phyloP scores from a whole-genome alignment of 2,113 vertebrate genomes.

The Psammodynastes pulverulentus region DNA sequence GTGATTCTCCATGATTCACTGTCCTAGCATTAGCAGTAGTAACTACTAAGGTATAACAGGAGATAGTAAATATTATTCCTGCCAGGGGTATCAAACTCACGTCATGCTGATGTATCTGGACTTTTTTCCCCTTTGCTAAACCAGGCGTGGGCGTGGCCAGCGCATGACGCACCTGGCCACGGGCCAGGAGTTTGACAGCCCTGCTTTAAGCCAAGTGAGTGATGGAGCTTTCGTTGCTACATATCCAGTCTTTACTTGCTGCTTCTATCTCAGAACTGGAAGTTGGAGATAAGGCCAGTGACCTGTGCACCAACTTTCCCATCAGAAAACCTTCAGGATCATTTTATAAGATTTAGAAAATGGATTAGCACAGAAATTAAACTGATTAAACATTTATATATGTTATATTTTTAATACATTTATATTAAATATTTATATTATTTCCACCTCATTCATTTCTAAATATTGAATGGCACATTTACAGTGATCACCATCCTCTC shows the following conservation, averaged over 20 bases:
- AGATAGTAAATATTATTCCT: neutral
- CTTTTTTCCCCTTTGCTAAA: no score
- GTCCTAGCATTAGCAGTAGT: neutral
- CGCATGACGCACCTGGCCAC: no score
- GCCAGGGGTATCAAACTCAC: neutral
- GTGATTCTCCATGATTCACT: neutral
- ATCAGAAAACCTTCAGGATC: neutral
- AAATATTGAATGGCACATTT: neutral
- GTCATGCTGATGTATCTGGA: no score
- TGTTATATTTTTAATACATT: neutral
- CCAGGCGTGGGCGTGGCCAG: no score
- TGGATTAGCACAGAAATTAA: neutral
- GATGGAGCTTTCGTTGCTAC: neutral
- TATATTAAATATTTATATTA: neutral
- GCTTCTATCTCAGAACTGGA: neutral
- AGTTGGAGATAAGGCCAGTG: neutral
- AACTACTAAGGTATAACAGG: neutral
- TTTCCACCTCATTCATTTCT: neutral
- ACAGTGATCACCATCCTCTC: neutral
- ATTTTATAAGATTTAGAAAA: neutral
- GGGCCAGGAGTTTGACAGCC: no score
- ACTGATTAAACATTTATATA: neutral
- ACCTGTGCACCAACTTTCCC: neutral
- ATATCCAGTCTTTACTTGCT: neutral
- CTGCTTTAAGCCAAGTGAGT: neutral